Evolutionary conservation across 2,888 invertebrate genomes (phyloP), one percentile per base, ranked within the genome.

Genomic region (Psylliodes chrysocephalus): DNA sequence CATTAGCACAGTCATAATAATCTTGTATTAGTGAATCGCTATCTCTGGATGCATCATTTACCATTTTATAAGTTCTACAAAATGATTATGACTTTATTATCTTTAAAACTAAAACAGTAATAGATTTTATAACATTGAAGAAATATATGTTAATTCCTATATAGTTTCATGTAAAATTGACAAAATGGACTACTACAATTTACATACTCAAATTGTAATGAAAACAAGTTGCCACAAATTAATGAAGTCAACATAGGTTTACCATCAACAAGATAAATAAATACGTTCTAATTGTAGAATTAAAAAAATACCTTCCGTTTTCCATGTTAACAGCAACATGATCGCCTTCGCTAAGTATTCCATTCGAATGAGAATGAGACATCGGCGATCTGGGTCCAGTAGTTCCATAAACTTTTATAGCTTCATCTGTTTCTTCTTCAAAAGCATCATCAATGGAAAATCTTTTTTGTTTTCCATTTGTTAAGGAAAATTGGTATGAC

Each of bases 391-490:
- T 87, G 80, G 90, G 89, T 68, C 88, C 89, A 51, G 90, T 91
- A 53, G 91, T 88, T 51, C 93, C 93, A 81, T 93, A 93, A 47
- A 93, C 91, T 78, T 90, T 88, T 75, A 93, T 83, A 15, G 91
- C 91, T 79, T 93, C 93, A 77, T 93, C 93, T 47, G 92, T 91
- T 79, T 93, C 93, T 79, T 92, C 92, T 78, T 93, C 92, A 78
- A 93, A 93, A 10, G 92, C 93, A 82, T 93, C 92, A 82, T 93
- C 92, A 75, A 93, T 93, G 53, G 91, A 91, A 83, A 93, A 93
- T 71, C 90, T 85, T 78, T 90, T 90, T 56, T 71, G 69, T 62
- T 77, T 76, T 12, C 73, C 75, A 56, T 70, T 79, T 78, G 75
- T 64, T 59, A 73, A 66, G 53, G 72, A 68, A 61, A 75, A 74